Percentiles rank a stretch among this genome's conserved stretches.
Conservation (phyloP, 2,888 invertebrate species). For the Tubulanus polymorphus region DNA sequence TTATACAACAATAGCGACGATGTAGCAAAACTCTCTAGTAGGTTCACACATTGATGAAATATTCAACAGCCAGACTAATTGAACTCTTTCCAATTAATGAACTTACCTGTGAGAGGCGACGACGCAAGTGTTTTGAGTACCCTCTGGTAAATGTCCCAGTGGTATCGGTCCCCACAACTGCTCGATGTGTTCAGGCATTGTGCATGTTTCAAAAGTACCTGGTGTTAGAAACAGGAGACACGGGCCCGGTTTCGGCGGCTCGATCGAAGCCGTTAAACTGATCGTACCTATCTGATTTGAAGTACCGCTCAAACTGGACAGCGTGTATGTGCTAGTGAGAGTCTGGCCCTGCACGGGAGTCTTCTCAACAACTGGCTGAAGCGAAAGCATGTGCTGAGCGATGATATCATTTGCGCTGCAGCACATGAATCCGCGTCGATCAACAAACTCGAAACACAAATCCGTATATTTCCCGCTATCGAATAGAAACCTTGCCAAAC, state of each 20-base stretch:
- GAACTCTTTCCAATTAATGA: too few species aligned
- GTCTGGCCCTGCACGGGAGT: conserved; percentile 21
- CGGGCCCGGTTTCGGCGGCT: conserved; percentile 27
- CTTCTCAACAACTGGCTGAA: conserved; percentile 29
- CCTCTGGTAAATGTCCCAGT: conserved; percentile 38
- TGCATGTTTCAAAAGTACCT: conserved; percentile 47
- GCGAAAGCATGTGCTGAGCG: conserved; percentile 38
- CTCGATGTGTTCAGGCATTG: conserved; percentile 46
- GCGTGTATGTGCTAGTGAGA: conserved; percentile 17
- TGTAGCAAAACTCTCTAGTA: too few species aligned
- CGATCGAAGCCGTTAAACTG: conserved; percentile 30
- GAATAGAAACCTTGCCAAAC: conserved; percentile 40
- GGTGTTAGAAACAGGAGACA: conserved; percentile 40
- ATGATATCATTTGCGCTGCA: conserved; percentile 37
- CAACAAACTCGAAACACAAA: conserved; percentile 37
- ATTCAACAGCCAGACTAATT: too few species aligned
- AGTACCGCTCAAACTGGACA: conserved; percentile 34
- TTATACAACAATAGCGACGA: too few species aligned
- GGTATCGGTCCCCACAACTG: conserved; percentile 50
- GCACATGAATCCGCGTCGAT: conserved; percentile 50
- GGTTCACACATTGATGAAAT: too few species aligned
- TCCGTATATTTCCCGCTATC: conserved; percentile 49
- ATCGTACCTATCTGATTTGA: conserved; percentile 5
- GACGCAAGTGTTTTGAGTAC: conserved; percentile 42
- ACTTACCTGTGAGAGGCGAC: conserved; percentile 49